These are phyloP conservation scores for Blera fallax DNA, from an alignment of 2,888 invertebrate species.

Conservation along the genomic window DNA sequence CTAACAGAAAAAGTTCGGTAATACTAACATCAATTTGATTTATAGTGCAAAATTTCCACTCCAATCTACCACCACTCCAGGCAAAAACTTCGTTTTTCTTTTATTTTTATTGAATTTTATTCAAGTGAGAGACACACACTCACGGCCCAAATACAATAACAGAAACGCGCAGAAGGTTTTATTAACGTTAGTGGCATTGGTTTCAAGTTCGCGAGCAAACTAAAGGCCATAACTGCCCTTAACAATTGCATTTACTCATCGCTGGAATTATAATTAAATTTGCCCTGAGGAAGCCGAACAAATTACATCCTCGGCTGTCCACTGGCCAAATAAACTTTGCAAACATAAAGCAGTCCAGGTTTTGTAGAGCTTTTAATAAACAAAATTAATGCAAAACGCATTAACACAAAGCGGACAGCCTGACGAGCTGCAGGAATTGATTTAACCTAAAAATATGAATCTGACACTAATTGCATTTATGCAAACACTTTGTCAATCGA, in stretches of 20 bases:
- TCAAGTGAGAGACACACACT: not conserved
- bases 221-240: slow-evolving; percentile 60
- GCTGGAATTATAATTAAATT: slow-evolving; percentile 70
- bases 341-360: not conserved
- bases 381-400: not conserved
- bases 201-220: slow-evolving; percentile 71
- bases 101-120: not conserved
- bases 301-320: slow-evolving; percentile 28
- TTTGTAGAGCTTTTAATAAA: not conserved
- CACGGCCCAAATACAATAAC: not conserved
- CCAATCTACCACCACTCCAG: not conserved
- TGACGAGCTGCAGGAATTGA: not conserved
- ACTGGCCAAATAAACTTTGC: slow-evolving; percentile 14
- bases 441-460: slow-evolving; percentile 7
- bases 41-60: not conserved
- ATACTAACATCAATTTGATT: slow-evolving; percentile 38
- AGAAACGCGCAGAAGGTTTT: not conserved
- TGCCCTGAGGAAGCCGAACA: slow-evolving; percentile 66
- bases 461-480: slow-evolving; percentile 39
- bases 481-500: slow-evolving; percentile 30
- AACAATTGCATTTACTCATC: slow-evolving; percentile 54
- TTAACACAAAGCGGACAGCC: not conserved
- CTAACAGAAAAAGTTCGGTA: not conserved
- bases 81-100: not conserved
- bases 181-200: slow-evolving; percentile 61